Percentiles rank a stretch among this genome's conserved stretches.
Conservation (phyloP, 2,113 vertebrate species). For the Megaceryle maxima region DNA sequence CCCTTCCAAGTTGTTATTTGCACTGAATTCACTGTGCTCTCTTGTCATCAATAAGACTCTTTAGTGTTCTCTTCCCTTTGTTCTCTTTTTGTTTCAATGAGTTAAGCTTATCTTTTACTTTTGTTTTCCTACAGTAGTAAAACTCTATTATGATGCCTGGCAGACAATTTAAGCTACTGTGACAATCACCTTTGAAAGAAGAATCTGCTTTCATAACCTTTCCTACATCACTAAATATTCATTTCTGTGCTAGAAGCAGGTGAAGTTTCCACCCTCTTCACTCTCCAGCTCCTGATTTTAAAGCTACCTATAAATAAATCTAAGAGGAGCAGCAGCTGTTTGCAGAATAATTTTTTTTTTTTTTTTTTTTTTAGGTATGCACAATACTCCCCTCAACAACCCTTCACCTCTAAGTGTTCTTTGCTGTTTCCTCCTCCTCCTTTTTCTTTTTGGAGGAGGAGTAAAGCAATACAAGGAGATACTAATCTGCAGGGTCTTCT, state of each 20-base stretch:
- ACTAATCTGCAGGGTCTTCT: background rate
- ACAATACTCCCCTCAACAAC: background rate
- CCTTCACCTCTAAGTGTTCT: background rate
- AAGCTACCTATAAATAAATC: constrained; percentile 21
- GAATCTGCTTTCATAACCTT: constrained; percentile 61
- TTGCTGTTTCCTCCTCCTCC: background rate
- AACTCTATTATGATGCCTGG: constrained; percentile 62
- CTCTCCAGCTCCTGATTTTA: constrained; percentile 27
- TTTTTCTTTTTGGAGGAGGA: background rate
- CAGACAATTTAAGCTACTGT: constrained; percentile 70
- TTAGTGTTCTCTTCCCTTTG: background rate
- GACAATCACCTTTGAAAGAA: constrained; percentile 68
- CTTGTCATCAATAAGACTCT: constrained; percentile 8
- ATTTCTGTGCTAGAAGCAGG: background rate
- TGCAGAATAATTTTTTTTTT: background rate
- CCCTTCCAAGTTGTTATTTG: constrained; percentile 14
- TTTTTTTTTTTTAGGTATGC: background rate
- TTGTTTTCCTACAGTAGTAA: constrained; percentile 72
- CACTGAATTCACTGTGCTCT: constrained; percentile 32
- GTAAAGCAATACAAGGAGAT: background rate
- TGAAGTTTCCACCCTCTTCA: background rate
- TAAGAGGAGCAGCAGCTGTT: background rate
- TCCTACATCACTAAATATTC: constrained; percentile 54
- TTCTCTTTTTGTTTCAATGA: constrained; percentile 56
- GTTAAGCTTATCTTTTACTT: constrained; percentile 67